Evolutionary conservation across 2,113 vertebrate species (phyloP).

Genomic region (Microcebus murinus): DNA sequence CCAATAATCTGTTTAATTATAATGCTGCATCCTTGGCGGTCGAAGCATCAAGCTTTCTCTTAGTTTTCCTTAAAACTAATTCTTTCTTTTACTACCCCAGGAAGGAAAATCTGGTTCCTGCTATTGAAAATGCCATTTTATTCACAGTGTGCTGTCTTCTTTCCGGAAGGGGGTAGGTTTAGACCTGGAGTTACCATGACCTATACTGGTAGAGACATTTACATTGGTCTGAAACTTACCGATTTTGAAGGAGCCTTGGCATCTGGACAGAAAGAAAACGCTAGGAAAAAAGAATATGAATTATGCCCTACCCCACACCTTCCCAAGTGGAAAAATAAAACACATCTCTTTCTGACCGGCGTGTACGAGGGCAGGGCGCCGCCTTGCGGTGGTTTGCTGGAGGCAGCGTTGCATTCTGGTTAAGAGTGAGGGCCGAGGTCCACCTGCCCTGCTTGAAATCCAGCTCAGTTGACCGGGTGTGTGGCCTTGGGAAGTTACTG

Average conservation of each 20-base stretch:
- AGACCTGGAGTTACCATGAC: background rate
- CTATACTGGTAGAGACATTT: background rate
- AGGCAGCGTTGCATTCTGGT: background rate
- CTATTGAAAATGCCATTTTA: background rate
- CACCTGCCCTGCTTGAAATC: background rate
- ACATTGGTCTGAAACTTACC: background rate
- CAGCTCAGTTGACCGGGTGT: background rate
- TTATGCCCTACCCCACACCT: background rate
- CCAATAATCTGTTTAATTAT: background rate
- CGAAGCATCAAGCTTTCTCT: background rate
- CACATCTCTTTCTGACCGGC: background rate
- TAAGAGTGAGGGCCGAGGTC: background rate
- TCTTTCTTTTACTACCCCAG: background rate
- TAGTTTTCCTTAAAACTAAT: conserved; percentile 4
- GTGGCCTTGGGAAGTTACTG: background rate
- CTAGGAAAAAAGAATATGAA: background rate
- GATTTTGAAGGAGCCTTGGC: background rate
- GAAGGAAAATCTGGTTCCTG: background rate
- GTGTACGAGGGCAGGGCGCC: background rate
- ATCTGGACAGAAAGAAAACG: conserved; percentile 27
- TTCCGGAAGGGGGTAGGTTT: background rate
- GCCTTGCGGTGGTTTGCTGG: background rate
- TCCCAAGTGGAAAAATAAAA: background rate
- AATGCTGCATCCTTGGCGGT: background rate
- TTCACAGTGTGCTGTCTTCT: background rate